Evolutionary conservation across 2,113 vertebrate species (phyloP).

Genomic region (Argyrosomus japonicus): DNA sequence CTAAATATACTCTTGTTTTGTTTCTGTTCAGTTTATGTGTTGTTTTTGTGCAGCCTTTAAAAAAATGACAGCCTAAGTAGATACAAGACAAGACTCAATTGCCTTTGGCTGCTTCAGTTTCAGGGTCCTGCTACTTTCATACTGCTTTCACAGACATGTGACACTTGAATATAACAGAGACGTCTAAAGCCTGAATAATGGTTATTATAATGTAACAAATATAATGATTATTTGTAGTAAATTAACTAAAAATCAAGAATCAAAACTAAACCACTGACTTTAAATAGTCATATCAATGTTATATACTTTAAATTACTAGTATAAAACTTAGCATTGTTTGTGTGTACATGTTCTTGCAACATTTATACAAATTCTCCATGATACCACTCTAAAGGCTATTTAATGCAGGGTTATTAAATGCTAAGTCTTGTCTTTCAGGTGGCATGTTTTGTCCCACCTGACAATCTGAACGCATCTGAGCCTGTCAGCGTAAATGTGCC

Average conservation of each 20-base stretch:
- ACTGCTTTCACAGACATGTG: not conserved
- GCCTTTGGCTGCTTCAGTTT: not conserved
- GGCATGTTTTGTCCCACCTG: constrained; percentile 29
- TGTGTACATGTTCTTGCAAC: not conserved
- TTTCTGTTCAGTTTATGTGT: constrained; percentile 20
- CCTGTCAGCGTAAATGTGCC: constrained; percentile 25
- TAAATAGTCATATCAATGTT: not conserved
- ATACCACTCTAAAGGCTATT: not conserved
- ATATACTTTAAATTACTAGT: not conserved
- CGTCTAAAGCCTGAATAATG: not conserved
- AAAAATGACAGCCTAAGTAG: no score
- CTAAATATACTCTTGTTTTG: not conserved
- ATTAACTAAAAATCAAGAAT: not conserved
- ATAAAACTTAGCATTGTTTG: no score
- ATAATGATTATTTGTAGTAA: not conserved
- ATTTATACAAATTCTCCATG: not conserved
- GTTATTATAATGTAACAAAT: not conserved
- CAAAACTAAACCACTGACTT: not conserved
- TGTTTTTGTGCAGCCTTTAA: constrained; percentile 1
- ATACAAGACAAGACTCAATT: not conserved
- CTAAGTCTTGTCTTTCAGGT: constrained; percentile 53
- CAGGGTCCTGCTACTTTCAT: not conserved
- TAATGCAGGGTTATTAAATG: not conserved
- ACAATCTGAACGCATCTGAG: constrained; percentile 40
- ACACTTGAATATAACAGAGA: not conserved